phyloP scores from a whole-genome alignment of 1,140 invertebrate genomes.

The Zaprionus taronus region DNA sequence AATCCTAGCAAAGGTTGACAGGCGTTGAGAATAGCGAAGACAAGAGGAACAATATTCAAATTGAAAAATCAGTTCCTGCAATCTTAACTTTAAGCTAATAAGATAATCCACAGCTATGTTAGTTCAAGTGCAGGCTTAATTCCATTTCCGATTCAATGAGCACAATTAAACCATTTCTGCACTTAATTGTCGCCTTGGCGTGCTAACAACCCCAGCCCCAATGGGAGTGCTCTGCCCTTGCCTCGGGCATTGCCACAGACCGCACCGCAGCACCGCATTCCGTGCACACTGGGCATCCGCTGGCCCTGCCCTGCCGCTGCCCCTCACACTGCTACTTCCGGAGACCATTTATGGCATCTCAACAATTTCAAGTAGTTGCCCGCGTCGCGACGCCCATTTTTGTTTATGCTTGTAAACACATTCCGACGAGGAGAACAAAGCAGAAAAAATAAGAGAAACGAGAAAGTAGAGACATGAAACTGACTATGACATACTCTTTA shows the following conservation, averaged over 20 bases:
- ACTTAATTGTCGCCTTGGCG: slow-evolving; percentile 57
- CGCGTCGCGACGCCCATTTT: slow-evolving; percentile 49
- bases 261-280: not conserved
- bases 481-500: slow-evolving; percentile 5
- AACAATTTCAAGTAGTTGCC: slow-evolving; percentile 79
- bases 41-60: not conserved
- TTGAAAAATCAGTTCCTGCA: not conserved
- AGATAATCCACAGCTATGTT: not conserved
- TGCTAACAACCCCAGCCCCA: slow-evolving; percentile 38
- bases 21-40: not conserved
- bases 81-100: not conserved
- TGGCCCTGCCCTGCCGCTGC: slow-evolving; percentile 6
- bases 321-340: not conserved
- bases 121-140: slow-evolving; percentile 19
- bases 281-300: slow-evolving; percentile 27
- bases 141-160: slow-evolving; percentile 52
- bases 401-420: slow-evolving; percentile 68
- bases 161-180: slow-evolving; percentile 70
- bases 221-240: not conserved
- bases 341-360: slow-evolving; percentile 70
- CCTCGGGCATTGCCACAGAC: slow-evolving; percentile 8
- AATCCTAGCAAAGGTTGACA: not conserved
- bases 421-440: slow-evolving; percentile 52
- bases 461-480: not conserved
- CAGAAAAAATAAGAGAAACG: slow-evolving; percentile 45